A percentile compares a stretch with the other conserved stretches of the same genome.
These are phyloP conservation scores for Euschistus heros DNA, from an alignment of 1,140 invertebrate genomes.

Conservation along the genomic window DNA sequence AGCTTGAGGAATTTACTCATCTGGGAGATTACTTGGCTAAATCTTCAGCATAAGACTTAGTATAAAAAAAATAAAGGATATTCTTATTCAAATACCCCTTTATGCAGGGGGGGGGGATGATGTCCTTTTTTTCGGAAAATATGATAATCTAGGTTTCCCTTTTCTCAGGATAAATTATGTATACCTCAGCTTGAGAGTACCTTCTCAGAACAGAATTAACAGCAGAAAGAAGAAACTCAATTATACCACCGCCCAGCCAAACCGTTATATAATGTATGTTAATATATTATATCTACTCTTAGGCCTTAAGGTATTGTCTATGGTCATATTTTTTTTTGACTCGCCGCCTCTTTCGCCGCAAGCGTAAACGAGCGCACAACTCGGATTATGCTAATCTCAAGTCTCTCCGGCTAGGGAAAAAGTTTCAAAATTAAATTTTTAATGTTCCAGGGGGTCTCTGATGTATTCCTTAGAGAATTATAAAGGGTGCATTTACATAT, in stretches of 20 bases:
- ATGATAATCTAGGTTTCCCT: constrained; percentile 8
- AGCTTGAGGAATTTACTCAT: too few species aligned
- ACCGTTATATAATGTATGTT: background rate
- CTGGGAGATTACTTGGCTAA: too few species aligned
- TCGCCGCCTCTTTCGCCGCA: constrained; percentile 1
- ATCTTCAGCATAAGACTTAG: too few species aligned
- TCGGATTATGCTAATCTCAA: constrained; percentile 4
- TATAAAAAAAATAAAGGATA: constrained; percentile 2
- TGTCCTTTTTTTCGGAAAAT: constrained; percentile 5
- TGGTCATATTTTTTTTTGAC: background rate
- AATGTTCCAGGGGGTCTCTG: constrained; percentile 11
- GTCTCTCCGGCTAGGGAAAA: constrained; percentile 8
- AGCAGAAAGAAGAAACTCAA: background rate
- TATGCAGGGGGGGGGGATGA: background rate
- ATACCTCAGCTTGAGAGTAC: background rate
- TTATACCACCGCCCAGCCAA: background rate
- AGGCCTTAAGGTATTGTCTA: constrained; percentile 5
- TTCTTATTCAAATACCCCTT: constrained; percentile 6
- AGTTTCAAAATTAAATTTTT: constrained; percentile 19
- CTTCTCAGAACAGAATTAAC: constrained; percentile 5
- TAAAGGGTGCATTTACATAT: constrained; percentile 4
- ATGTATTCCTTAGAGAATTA: constrained; percentile 14
- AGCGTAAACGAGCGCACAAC: constrained; percentile 7
- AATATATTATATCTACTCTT: constrained; percentile 4
- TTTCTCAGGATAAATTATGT: background rate